These are phyloP conservation scores for Paramisgurnus dabryanus DNA, from an alignment of 2,113 vertebrate genomes.

Conservation along the genomic window DNA sequence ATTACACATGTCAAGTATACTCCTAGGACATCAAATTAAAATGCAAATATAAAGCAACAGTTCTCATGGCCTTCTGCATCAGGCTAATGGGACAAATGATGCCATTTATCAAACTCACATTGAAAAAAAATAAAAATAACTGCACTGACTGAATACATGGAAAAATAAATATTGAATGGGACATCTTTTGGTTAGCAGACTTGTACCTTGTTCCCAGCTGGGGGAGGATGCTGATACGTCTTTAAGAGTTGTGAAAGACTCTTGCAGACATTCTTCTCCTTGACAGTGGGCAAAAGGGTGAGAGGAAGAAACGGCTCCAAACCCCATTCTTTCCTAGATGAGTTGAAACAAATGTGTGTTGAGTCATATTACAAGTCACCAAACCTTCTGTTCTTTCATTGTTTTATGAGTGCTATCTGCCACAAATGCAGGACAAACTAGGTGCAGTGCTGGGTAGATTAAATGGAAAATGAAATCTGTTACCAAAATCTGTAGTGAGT, in stretches of 20 bases:
- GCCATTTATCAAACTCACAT: no score
- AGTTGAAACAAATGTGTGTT: conserved; percentile 22
- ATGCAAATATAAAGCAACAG: neutral
- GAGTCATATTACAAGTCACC: conserved; percentile 1
- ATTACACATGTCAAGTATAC: neutral
- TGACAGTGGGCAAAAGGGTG: conserved; percentile 89
- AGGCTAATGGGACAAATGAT: neutral
- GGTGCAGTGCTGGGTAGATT: no score
- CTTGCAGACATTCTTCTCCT: conserved; percentile 96
- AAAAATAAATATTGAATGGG: no score
- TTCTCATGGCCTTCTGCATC: neutral
- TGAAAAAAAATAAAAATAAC: no score
- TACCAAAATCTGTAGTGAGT: no score
- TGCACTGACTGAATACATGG: no score
- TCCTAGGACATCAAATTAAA: neutral
- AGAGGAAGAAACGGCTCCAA: conserved; percentile 95
- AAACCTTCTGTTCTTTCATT: conserved; percentile 29
- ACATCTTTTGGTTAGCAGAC: neutral
- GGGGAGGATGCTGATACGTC: conserved; percentile 91
- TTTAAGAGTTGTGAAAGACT: conserved; percentile 93
- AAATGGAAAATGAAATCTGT: no score
- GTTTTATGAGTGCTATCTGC: neutral
- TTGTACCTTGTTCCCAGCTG: conserved; percentile 88
- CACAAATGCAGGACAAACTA: neutral
- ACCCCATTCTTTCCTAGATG: conserved; percentile 94